Evolutionary conservation across 2,113 vertebrate species (phyloP), one percentile per base, ranked within the genome.

Genomic region (Triplophysa tibetana): DNA sequence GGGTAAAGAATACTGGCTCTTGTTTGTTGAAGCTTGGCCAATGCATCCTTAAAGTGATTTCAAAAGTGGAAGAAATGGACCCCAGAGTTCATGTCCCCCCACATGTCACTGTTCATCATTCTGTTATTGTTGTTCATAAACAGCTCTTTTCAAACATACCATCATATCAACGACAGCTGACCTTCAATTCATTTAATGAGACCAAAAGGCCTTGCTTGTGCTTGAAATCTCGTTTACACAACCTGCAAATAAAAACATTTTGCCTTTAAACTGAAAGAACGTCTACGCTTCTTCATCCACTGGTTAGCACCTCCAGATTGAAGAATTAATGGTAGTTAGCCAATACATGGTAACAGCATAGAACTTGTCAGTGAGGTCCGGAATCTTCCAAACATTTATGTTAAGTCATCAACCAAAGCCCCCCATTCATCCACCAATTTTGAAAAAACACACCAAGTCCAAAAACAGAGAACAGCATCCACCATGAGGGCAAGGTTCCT

Each of bases 111-210:
- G 29, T 43, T 62, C n/a, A 24, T 63, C 43, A 16, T 64, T 70
- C 62, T 38, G 70, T 70, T 83, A 80, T 76, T 70, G 82, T 77
- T 64, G 70, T 75, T 83, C 19, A 23, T 54, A 74, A 41, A 48
- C 54, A 62, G 8, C 33, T 70, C 69, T 56, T 72, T 70, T 56
- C 17, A 52, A 29, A 72, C 8, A 50, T 21, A 38, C 2, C 21
- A 19, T 38, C 21, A 19, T 58, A 12, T 60, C 41, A 41, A 60
- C 24, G 70, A n/a, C 11, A 73, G 13, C 41, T 24, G 54, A 17
- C 19, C 56, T 2, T 33, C 21, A 61, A n/a, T 61, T 74, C n/a
- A 26, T 14, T 24, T 9, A n/a, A 45, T 70, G 17, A 70, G 48
- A 54, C 24, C 48, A n/a, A 21, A 3, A 19, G 52, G 17, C 7